These are phyloP conservation scores for Stichodactyla helianthus DNA, from an alignment of 64 coral and sea anemone genomes.

Conservation along the genomic window DNA sequence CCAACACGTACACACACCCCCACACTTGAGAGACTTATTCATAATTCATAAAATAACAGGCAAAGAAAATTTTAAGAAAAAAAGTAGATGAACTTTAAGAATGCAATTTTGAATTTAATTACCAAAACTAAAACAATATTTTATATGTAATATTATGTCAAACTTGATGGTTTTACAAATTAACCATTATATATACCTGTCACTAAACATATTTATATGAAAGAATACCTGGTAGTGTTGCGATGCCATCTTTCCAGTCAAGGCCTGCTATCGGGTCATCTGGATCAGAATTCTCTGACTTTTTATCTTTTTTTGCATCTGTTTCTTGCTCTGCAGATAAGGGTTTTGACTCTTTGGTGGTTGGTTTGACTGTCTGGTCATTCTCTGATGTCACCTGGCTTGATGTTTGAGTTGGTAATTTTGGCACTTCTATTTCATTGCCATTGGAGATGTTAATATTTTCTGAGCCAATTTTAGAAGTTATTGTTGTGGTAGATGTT, in stretches of 20 bases:
- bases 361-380: neutral
- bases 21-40: neutral
- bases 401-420: neutral
- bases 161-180: too few relatives aligned
- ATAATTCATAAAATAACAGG: neutral
- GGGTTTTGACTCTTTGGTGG: neutral
- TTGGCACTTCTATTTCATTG: neutral
- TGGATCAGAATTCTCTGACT: conserved; percentile 18
- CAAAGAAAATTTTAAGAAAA: neutral
- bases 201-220: neutral
- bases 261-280: conserved; percentile 51
- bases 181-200: too few relatives aligned
- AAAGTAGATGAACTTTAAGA: neutral
- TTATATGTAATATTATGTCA: too few relatives aligned
- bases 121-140: too few relatives aligned
- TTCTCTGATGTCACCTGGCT: neutral
- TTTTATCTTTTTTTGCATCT: conserved; percentile 20
- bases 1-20: too few relatives aligned
- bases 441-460: neutral
- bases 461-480: neutral
- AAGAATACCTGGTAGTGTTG: conserved; percentile 70
- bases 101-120: neutral
- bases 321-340: neutral
- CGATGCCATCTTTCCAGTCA: conserved; percentile 92
- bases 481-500: neutral